Evolutionary conservation across 2,113 vertebrate species (phyloP).

Genomic region (Labeo rohita): DNA sequence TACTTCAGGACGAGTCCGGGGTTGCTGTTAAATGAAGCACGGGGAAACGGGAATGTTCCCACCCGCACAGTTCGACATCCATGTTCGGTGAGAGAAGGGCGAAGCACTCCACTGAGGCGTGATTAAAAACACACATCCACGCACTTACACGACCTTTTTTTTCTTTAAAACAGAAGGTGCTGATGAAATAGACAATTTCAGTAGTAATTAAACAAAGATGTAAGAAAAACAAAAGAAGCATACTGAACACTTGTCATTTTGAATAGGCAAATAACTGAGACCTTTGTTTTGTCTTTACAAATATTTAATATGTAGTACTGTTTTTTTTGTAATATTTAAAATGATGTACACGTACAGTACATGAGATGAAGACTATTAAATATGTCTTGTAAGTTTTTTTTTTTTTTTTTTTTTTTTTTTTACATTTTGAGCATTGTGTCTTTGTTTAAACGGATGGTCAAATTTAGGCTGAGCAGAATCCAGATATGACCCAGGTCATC

Average conservation of each 20-base stretch:
- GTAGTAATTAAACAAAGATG: slow-evolving; percentile 38
- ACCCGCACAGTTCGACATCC: slow-evolving; percentile 51
- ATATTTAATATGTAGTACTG: no score
- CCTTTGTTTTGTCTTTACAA: no score
- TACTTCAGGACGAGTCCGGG: slow-evolving; percentile 70
- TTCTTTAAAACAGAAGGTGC: slow-evolving; percentile 36
- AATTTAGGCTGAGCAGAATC: no score
- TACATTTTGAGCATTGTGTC: no score
- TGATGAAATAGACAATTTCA: slow-evolving; percentile 25
- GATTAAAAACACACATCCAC: slow-evolving; percentile 23
- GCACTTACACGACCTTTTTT: slow-evolving; percentile 16
- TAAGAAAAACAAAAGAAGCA: neutral
- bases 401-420: no score
- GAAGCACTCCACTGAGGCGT: slow-evolving; percentile 33
- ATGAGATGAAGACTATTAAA: no score
- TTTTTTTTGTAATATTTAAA: no score
- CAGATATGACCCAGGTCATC: no score
- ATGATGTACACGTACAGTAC: no score
- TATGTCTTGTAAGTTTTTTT: no score
- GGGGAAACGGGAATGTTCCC: slow-evolving; percentile 56
- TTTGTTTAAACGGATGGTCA: no score
- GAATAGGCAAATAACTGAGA: neutral
- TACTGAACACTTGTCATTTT: neutral
- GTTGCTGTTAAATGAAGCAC: slow-evolving; percentile 69
- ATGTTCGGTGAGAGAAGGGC: slow-evolving; percentile 43